Conservation (phyloP, 2,113 vertebrate genomes). For the Brachionichthys hirsutus region DNA sequence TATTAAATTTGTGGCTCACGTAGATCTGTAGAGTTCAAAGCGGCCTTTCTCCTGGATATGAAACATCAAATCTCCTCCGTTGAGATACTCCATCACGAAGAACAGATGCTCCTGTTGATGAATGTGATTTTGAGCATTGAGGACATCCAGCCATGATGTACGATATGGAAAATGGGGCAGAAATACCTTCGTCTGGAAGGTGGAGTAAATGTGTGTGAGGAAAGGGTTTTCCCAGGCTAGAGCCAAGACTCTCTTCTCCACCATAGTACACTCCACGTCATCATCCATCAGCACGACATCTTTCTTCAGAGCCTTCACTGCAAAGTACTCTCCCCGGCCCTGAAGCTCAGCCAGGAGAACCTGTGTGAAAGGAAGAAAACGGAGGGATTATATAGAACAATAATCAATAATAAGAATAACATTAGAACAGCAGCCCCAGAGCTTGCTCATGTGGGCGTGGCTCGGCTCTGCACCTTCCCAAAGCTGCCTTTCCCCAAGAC, state of each 20-base stretch:
- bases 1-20: constrained; percentile 85
- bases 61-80: constrained; percentile 97
- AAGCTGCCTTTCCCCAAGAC: constrained; percentile 98
- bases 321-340: constrained; percentile 89
- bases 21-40: constrained; percentile 91
- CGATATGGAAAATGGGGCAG: neutral
- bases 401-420: neutral
- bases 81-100: constrained; percentile 99
- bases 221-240: constrained; percentile 96
- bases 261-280: constrained; percentile 97
- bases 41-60: constrained; percentile 99
- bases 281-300: constrained; percentile 99
- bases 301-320: constrained; percentile 95
- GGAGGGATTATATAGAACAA: neutral
- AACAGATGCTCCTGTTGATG: constrained; percentile 91
- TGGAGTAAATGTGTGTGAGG: constrained; percentile 93
- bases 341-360: constrained; percentile 94
- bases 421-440: too few species aligned
- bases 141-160: neutral
- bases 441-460: neutral
- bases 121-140: constrained; percentile 9
- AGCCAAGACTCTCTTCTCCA: constrained; percentile 95
- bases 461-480: constrained; percentile 84
- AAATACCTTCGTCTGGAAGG: constrained; percentile 93
- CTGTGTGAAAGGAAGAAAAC: constrained; percentile 58